Evolutionary conservation across 2,113 vertebrate species (phyloP).

Genomic region (Cisticola juncidis): DNA sequence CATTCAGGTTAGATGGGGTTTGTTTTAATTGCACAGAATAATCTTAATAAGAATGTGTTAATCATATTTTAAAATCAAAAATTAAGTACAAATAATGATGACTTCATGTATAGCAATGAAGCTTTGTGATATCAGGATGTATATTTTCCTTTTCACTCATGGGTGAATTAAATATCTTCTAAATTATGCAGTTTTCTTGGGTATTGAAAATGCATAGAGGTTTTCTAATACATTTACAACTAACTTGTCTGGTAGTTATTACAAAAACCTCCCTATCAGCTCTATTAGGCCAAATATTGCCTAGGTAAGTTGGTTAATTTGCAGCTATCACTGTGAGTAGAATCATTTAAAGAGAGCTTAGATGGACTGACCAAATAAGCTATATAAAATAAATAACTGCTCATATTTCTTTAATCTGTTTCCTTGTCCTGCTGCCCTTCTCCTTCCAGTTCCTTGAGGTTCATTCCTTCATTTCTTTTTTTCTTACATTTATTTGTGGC

Average conservation of each 20-base stretch:
- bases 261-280: background rate
- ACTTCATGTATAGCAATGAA: background rate
- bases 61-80: conserved; percentile 5
- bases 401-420: background rate
- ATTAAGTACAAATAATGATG: background rate
- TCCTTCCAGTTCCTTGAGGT: background rate
- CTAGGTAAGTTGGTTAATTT: background rate
- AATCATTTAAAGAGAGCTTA: background rate
- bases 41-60: background rate
- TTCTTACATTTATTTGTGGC: background rate
- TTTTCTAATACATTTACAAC: background rate
- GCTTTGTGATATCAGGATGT: background rate
- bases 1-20: conserved; percentile 25
- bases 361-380: background rate
- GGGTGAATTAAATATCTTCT: background rate
- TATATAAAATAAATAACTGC: background rate
- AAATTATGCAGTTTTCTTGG: background rate
- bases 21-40: conserved; percentile 25
- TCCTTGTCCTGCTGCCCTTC: background rate
- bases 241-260: background rate
- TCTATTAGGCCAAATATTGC: background rate
- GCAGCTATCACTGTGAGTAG: background rate
- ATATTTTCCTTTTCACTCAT: background rate
- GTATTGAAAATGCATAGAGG: background rate
- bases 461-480: background rate